Conservation (phyloP, 2,888 invertebrate species). For the Acanthosepion esculentum region DNA sequence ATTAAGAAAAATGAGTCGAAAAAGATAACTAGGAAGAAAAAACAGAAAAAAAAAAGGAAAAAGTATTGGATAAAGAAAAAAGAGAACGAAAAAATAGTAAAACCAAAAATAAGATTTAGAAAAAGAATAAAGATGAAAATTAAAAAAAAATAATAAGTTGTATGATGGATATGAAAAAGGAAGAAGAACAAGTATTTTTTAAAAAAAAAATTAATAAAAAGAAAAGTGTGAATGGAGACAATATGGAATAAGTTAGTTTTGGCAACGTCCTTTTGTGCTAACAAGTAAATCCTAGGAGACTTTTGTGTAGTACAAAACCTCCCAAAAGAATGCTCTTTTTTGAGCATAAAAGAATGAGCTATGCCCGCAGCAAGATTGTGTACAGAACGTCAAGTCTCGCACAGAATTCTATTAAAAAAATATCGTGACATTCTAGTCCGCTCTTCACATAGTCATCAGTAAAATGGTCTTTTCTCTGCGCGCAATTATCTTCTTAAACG, state of each 20-base stretch:
- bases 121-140: too few species aligned
- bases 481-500: constrained; percentile 6
- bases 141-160: too few species aligned
- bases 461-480: neutral
- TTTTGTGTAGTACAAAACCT: neutral
- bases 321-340: neutral
- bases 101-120: too few species aligned
- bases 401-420: neutral
- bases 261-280: neutral
- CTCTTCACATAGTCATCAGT: neutral
- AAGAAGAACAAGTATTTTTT: too few species aligned
- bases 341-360: neutral
- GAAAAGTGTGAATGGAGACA: too few species aligned
- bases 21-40: too few species aligned
- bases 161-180: too few species aligned
- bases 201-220: too few species aligned
- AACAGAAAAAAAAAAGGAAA: too few species aligned
- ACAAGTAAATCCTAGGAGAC: neutral
- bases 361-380: neutral
- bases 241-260: neutral
- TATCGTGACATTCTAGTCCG: neutral
- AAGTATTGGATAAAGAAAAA: too few species aligned
- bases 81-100: too few species aligned
- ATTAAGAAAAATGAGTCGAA: too few species aligned
- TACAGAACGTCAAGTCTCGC: neutral